Percentiles rank a stretch among this genome's conserved stretches.
These are phyloP conservation scores for Hypotaenidia philippensis DNA, from an alignment of 2,797 vertebrate genomes.

Conservation along the genomic window DNA sequence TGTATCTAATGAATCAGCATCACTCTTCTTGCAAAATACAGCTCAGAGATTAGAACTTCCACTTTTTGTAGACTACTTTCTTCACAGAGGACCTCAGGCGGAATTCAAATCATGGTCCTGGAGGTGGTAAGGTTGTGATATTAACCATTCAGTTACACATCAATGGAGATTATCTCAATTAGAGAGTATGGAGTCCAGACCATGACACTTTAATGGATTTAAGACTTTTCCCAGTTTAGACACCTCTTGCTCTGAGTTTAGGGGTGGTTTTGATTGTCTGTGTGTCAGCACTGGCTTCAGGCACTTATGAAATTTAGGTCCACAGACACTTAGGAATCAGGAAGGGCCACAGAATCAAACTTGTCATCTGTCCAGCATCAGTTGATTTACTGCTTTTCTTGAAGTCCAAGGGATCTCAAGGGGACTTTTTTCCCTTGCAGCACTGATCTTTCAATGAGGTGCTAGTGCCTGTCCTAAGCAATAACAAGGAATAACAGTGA, in stretches of 20 bases:
- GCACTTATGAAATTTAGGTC: conserved; percentile 44
- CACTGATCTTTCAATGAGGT: conserved; percentile 81
- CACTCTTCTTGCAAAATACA: background rate
- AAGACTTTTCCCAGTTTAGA: conserved; percentile 35
- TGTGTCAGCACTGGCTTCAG: conserved; percentile 66
- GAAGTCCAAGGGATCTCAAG: conserved; percentile 69
- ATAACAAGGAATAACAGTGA: conserved; percentile 80
- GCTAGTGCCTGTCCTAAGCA: conserved; percentile 78
- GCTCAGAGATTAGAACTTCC: background rate
- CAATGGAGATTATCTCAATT: conserved; percentile 48
- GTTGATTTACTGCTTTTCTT: conserved; percentile 79
- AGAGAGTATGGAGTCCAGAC: conserved; percentile 24
- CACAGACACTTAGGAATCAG: conserved; percentile 37
- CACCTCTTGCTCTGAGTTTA: conserved; percentile 18
- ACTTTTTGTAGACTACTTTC: background rate
- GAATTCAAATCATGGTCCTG: conserved; percentile 63
- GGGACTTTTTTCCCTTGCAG: conserved; percentile 76
- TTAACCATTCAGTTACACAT: conserved; percentile 59
- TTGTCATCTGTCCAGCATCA: conserved; percentile 74
- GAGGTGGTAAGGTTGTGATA: conserved; percentile 64
- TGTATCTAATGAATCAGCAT: conserved; percentile 19
- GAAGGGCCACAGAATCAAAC: conserved; percentile 62
- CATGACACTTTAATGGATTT: conserved; percentile 52
- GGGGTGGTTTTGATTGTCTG: conserved; percentile 60
- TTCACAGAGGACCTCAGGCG: conserved; percentile 45